These are phyloP conservation scores for Rhinolophus ferrumequinum DNA, from an alignment of 2,113 vertebrate species.

Conservation along the genomic window DNA sequence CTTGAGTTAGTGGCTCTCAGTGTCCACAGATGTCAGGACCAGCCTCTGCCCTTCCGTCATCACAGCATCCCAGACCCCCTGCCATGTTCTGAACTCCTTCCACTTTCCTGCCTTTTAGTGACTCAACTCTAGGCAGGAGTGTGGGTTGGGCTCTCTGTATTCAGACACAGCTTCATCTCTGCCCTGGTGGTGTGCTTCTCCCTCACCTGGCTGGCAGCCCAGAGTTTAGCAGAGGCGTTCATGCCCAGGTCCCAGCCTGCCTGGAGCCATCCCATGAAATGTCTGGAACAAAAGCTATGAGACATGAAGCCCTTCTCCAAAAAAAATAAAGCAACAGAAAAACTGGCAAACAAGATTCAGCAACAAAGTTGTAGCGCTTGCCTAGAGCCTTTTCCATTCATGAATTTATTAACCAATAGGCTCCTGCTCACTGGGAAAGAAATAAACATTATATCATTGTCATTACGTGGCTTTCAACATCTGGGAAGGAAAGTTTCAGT, in stretches of 20 bases:
- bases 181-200: not conserved
- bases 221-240: not conserved
- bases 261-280: not conserved
- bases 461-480: not conserved
- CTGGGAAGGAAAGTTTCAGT: no score
- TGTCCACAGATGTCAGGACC: not conserved
- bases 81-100: not conserved
- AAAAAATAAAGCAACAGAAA: no score
- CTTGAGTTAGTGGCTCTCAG: not conserved
- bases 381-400: not conserved
- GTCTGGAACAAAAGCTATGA: not conserved
- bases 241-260: not conserved
- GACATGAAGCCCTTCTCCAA: no score
- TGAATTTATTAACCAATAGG: not conserved
- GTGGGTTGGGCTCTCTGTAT: not conserved
- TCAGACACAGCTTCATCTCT: not conserved
- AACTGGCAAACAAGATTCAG: not conserved
- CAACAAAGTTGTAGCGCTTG: not conserved
- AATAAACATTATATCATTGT: not conserved
- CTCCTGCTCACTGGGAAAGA: not conserved
- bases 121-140: not conserved
- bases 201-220: not conserved
- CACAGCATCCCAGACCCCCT: not conserved
- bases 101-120: rapidly evolving
- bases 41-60: no score